Conservation (phyloP, 53 echinoderm and acorn worm species). For the Paelopatides confundens region DNA sequence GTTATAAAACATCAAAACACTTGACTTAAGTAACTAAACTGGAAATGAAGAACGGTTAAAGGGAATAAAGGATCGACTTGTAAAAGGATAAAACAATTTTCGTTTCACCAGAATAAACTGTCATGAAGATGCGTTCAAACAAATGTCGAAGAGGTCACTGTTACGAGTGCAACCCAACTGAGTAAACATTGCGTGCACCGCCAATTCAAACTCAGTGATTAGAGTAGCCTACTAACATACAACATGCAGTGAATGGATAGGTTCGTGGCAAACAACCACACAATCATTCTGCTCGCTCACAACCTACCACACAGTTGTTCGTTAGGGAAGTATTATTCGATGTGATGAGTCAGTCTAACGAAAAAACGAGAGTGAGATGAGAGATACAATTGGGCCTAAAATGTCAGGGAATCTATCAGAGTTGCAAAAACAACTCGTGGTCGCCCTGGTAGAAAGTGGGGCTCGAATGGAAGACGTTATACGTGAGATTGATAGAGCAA, state of each 20-base stretch:
- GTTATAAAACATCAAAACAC: constrained; percentile 19
- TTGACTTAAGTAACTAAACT: neutral
- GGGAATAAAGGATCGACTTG: neutral
- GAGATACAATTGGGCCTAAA: constrained; percentile 32
- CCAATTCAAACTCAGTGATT: neutral
- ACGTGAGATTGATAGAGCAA: constrained; percentile 65
- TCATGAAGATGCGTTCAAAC: constrained; percentile 36
- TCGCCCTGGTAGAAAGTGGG: constrained; percentile 81
- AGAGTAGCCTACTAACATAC: neutral
- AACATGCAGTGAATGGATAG: neutral
- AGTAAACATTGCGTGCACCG: constrained; percentile 10
- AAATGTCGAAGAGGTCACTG: constrained; percentile 35
- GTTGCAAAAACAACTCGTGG: constrained; percentile 79
- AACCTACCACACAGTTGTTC: neutral
- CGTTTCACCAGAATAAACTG: constrained; percentile 34
- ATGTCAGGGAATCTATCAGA: constrained; percentile 84
- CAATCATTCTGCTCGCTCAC: neutral
- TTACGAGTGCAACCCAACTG: constrained; percentile 24
- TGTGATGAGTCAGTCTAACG: neutral
- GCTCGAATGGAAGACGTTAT: constrained; percentile 71
- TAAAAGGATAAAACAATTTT: constrained; percentile 41
- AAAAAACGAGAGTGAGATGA: constrained; percentile 43
- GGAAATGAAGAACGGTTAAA: constrained; percentile 1
- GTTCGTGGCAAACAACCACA: neutral
- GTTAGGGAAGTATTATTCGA: neutral